Evolutionary conservation across 2,888 invertebrate species (phyloP).

Genomic region (Plemyria rubiginata): DNA sequence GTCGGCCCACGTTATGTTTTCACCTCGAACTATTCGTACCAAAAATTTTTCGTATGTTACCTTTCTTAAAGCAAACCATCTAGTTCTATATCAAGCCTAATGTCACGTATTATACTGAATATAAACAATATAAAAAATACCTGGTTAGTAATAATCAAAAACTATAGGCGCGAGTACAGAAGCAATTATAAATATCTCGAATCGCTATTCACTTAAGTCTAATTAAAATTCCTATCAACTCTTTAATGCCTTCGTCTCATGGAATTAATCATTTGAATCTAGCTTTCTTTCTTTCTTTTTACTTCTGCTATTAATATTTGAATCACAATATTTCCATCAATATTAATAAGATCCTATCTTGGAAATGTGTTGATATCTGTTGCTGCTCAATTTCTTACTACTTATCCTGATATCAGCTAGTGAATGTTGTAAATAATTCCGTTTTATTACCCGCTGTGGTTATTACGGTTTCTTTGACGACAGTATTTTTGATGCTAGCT

Average conservation of each 20-base stretch:
- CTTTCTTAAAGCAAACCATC: not conserved
- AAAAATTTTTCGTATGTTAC: conserved; percentile 21
- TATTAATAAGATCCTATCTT: conserved; percentile 15
- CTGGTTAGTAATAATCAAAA: too few relatives aligned
- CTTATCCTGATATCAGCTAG: conserved; percentile 18
- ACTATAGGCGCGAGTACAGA: too few relatives aligned
- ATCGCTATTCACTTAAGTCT: not conserved
- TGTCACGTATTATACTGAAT: too few relatives aligned
- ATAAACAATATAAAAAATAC: too few relatives aligned
- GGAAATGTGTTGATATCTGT: conserved; percentile 3
- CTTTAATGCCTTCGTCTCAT: conserved; percentile 47
- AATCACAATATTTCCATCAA: conserved; percentile 4
- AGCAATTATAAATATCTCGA: not conserved
- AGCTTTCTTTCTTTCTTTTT: conserved; percentile 36
- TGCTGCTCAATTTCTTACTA: conserved; percentile 13
- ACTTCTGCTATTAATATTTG: conserved; percentile 31
- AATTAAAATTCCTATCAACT: conserved; percentile 60
- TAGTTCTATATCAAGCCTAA: not conserved
- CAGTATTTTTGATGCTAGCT: conserved; percentile 1
- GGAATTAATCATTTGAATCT: conserved; percentile 16
- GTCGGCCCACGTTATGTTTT: conserved; percentile 39
- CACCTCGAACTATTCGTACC: conserved; percentile 29
- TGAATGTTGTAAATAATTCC: conserved; percentile 4
- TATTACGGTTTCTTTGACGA: conserved; percentile 7
- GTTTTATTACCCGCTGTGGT: conserved; percentile 6